phyloP scores from a whole-genome alignment of 2,113 vertebrate genomes.

The Chiloscyllium plagiosum region DNA sequence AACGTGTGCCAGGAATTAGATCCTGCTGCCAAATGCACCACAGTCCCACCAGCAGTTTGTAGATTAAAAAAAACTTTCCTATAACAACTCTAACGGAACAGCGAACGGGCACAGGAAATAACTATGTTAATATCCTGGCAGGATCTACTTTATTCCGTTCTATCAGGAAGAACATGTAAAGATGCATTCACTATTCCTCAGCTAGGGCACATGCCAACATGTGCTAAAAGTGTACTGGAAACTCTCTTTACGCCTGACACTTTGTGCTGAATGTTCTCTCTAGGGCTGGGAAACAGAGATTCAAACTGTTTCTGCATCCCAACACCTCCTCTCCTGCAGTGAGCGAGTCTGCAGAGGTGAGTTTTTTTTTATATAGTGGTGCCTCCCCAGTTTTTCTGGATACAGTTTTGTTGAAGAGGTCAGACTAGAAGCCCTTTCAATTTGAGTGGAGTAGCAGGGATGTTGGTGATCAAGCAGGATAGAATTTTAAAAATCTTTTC shows the following conservation, averaged over 20 bases:
- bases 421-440: too few species aligned
- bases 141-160: background rate
- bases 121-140: background rate
- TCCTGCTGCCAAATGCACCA: background rate
- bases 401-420: too few species aligned
- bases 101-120: background rate
- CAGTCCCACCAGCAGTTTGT: background rate
- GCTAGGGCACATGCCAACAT: background rate
- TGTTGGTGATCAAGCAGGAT: too few species aligned
- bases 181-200: background rate
- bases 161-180: background rate
- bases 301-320: background rate
- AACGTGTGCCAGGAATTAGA: constrained; percentile 1
- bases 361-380: too few species aligned
- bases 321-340: too few species aligned
- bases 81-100: background rate
- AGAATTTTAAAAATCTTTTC: too few species aligned
- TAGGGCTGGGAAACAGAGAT: background rate
- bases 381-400: too few species aligned
- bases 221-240: background rate
- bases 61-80: background rate
- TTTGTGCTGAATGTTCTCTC: background rate
- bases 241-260: background rate
- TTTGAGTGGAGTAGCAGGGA: too few species aligned
- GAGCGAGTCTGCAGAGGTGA: too few species aligned